Evolutionary conservation across 2,113 vertebrate genomes (phyloP), one percentile per base, ranked within the genome.

Genomic region (Jacana jacana): DNA sequence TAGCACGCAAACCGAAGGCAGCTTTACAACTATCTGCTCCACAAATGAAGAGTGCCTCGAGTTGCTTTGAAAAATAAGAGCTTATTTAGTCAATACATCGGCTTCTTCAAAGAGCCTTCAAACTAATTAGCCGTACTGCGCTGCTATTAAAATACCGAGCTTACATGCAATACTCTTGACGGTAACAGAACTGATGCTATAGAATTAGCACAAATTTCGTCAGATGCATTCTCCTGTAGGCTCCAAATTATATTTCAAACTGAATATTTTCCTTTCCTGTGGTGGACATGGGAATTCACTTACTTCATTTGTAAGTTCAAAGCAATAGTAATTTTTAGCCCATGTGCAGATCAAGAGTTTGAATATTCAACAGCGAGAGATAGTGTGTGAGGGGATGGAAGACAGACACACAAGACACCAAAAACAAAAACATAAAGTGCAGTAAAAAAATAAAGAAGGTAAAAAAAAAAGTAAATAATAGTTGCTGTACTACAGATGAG

Each of bases 191-290:
- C 66, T 55, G 69, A 14, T 33, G 60, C 63, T 79, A 79, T 37
- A 86, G 88, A 94, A 94, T 86, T 95, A 92, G 75, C 91, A 96
- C 81, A 93, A 86, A 93, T 76, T 92, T 89, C 87, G 37, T 93
- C 71, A 93, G 70, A 91, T 73, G 83, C 65, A 46, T 96, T 96
- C 95, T 96, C 89, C 94, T 97, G 95, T 87, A 93, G 82, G 91
- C 80, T 94, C 27, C 73, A 82, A 89, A 63, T 60, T 69, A 33
- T 81, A 86, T 87, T 88, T 97, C 86, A 96, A 84, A 90, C 88
- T 76, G 91, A 96, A 42, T 96, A 95, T 92, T 89, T 80, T 94
- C 61, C 49, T 81, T 86, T 95, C 78, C 66, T 83, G 71, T 0
- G 0, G 86, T 79, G 54, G 70, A 92, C 89, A n/a, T 92, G 86